Evolutionary conservation across 2,888 invertebrate genomes (phyloP).

Genomic region (Acronicta leporina): DNA sequence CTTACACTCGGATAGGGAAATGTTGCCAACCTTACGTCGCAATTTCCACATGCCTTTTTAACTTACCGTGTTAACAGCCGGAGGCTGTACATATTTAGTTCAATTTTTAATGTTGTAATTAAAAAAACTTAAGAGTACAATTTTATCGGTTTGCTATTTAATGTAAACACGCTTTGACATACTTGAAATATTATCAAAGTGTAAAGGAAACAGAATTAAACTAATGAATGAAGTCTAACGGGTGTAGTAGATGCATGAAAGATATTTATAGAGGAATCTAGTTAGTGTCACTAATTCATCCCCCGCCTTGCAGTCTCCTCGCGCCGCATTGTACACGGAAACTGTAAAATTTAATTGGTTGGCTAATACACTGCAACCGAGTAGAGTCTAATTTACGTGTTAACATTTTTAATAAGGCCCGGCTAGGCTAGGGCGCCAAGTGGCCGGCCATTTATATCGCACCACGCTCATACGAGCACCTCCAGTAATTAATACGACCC

Average conservation of each 20-base stretch:
- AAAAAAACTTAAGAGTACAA: slow-evolving; percentile 70
- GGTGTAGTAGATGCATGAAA: slow-evolving; percentile 41
- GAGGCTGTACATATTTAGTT: slow-evolving; percentile 72
- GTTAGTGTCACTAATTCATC: slow-evolving; percentile 65
- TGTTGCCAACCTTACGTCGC: slow-evolving; percentile 86
- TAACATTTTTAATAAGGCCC: slow-evolving; percentile 88
- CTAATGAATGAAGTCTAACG: slow-evolving; percentile 54
- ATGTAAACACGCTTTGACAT: slow-evolving; percentile 52
- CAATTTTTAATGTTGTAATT: slow-evolving; percentile 78
- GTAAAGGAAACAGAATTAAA: slow-evolving; percentile 63
- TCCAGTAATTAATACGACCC: slow-evolving; percentile 87
- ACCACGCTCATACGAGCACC: slow-evolving; percentile 81
- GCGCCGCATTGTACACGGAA: slow-evolving; percentile 73
- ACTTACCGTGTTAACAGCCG: slow-evolving; percentile 78
- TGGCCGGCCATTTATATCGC: slow-evolving; percentile 86
- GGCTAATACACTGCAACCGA: slow-evolving; percentile 82
- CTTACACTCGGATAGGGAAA: slow-evolving; percentile 80
- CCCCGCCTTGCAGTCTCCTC: slow-evolving; percentile 71
- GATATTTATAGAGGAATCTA: slow-evolving; percentile 60
- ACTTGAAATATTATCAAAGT: slow-evolving; percentile 71
- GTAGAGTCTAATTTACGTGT: slow-evolving; percentile 87
- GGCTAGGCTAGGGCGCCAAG: slow-evolving; percentile 85
- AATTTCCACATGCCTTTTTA: slow-evolving; percentile 87
- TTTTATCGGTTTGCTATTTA: slow-evolving; percentile 62
- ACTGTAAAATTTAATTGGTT: slow-evolving; percentile 87